Percentiles rank a stretch among this genome's conserved stretches.
Evolutionary conservation across 2,888 invertebrate species (phyloP).

Genomic region (Malachius bipustulatus): DNA sequence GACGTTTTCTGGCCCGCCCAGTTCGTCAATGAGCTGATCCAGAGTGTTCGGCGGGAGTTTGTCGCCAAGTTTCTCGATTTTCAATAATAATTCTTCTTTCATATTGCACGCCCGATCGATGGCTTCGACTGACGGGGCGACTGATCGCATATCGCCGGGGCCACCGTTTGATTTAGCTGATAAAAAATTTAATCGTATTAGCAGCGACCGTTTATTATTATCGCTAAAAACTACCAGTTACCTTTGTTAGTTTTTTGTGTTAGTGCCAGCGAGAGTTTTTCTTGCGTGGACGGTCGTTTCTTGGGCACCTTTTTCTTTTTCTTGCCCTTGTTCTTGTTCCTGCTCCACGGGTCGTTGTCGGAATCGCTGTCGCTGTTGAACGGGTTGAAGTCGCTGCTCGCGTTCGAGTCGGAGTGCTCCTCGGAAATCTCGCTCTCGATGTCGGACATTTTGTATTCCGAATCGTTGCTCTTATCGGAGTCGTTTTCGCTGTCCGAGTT

Average conservation of each 20-base stretch:
- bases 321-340: constrained; percentile 32
- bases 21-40: constrained; percentile 95
- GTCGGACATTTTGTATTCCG: constrained; percentile 44
- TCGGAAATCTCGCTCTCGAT: constrained; percentile 41
- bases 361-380: constrained; percentile 73
- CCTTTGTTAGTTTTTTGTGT: constrained; percentile 36
- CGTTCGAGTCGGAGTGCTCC: constrained; percentile 45
- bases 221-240: constrained; percentile 13
- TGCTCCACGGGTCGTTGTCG: constrained; percentile 53
- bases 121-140: constrained; percentile 65
- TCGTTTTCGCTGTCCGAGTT: constrained; percentile 54
- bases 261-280: constrained; percentile 64
- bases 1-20: constrained; percentile 95
- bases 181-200: constrained; percentile 13
- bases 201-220: neutral
- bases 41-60: constrained; percentile 91
- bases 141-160: constrained; percentile 32
- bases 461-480: constrained; percentile 40
- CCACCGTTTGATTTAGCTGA: constrained; percentile 30
- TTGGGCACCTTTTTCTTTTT: constrained; percentile 31
- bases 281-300: constrained; percentile 48
- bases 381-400: constrained; percentile 84
- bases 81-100: constrained; percentile 80
- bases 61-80: constrained; percentile 70
- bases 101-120: constrained; percentile 83